Conservation (phyloP, 2,888 invertebrate species). For the Hemithea aestivaria region DNA sequence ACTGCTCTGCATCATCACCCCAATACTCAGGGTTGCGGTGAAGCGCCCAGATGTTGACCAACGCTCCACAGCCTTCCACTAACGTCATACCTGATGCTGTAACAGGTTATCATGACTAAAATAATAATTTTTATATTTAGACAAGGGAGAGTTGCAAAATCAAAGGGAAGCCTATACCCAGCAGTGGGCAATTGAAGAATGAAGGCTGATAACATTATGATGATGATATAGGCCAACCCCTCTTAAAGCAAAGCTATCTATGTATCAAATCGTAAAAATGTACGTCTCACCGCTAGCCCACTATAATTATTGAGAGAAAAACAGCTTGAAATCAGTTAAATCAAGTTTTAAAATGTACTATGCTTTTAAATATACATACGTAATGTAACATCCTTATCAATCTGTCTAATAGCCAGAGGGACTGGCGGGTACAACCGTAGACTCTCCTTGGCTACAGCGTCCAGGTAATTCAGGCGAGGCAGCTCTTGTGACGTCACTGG, state of each 20-base stretch:
- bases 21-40: constrained; percentile 49
- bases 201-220: too few species aligned
- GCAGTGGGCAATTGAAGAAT: too few species aligned
- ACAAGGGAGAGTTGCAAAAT: too few species aligned
- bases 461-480: constrained; percentile 8
- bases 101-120: constrained; percentile 11
- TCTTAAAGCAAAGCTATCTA: too few species aligned
- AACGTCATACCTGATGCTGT: constrained; percentile 42
- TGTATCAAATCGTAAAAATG: too few species aligned
- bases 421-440: constrained; percentile 25
- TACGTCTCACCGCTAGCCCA: too few species aligned
- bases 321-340: too few species aligned
- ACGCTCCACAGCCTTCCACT: constrained; percentile 29
- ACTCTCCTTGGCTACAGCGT: constrained; percentile 23
- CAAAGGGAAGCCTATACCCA: too few species aligned
- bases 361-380: neutral
- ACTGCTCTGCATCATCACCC: constrained; percentile 44
- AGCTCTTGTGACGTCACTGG: constrained; percentile 3
- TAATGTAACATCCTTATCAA: constrained; percentile 9
- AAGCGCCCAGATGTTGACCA: constrained; percentile 42
- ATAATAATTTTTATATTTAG: too few species aligned
- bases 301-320: too few species aligned
- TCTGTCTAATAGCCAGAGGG: constrained; percentile 18
- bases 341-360: too few species aligned
- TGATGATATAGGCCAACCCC: too few species aligned